Evolutionary conservation across 2,113 vertebrate species (phyloP), one percentile per base, ranked within the genome.

Genomic region (Phyllostomus discolor): DNA sequence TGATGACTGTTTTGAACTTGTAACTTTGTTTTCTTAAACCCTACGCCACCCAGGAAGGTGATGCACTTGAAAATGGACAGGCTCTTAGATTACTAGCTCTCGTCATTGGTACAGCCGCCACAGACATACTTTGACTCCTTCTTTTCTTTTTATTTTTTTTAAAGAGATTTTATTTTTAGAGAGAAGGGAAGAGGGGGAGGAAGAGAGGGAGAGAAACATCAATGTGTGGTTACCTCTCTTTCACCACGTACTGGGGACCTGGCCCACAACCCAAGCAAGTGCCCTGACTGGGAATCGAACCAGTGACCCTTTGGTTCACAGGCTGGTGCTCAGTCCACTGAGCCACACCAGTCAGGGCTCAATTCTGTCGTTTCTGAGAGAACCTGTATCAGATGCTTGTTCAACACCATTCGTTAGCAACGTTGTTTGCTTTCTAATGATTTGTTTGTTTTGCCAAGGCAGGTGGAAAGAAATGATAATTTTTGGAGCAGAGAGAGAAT

Each of bases 11-110:
- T 81, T 82, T 81, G 38, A 96, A 57, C 28, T 78, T 94, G 62
- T 48, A 72, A 85, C 12, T 84, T 86, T 92, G 33, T 80, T 95
- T 91, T 89, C 72, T 95, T 43, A n/a, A 79, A 73, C 3, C 50
- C 43, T 67, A 1, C 59, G 38, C 38, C 33, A 91, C 24, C 46
- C 54, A 69, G 9, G 46, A 16, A 83, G 33, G 17, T 43, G 22
- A 28, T 7, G 64, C 83, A 15, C 35, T 90, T 28, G 31, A 46
- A 81, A 81, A 95, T 54, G 22, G 81, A 48, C 54, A 67, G 75
- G 66, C n/a, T 46, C 3, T 82, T 54, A 66, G 43, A n/a, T 57
- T 20, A 66, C 38, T 69, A 50, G 20, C 4, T 90, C 15, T 41
- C 38, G 0, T 38, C 69, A 41, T 38, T 91, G 41, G 5, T 35